phyloP scores from a whole-genome alignment of 2,113 vertebrate genomes.

The Brachypteracias leptosomus region DNA sequence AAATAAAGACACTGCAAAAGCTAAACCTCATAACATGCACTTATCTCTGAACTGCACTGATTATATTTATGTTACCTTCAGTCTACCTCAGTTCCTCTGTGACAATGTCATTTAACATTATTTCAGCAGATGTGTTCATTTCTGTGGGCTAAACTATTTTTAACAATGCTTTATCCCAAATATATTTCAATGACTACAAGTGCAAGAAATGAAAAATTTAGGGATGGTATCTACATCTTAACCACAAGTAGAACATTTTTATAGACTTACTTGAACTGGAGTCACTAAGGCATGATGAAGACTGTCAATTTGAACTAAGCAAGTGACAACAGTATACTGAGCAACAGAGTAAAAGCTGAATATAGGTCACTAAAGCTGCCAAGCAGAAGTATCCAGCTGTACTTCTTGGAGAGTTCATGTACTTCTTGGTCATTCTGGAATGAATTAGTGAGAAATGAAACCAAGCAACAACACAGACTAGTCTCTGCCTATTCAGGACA shows the following conservation, averaged over 20 bases:
- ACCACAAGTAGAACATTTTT: neutral
- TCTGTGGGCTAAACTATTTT: neutral
- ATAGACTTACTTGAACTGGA: neutral
- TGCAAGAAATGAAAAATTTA: neutral
- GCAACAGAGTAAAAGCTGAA: neutral
- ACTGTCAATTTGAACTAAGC: neutral
- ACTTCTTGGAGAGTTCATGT: neutral
- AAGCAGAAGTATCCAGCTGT: neutral
- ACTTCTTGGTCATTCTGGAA: neutral
- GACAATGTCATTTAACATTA: neutral
- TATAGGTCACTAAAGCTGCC: neutral
- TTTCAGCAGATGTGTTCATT: neutral
- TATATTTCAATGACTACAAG: neutral
- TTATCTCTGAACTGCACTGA: neutral
- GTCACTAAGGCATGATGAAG: neutral
- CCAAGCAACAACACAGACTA: neutral
- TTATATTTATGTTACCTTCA: neutral
- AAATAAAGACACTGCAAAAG: neutral
- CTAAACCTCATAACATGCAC: neutral
- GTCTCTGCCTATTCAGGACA: neutral
- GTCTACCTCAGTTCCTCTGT: too few species aligned
- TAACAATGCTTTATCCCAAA: neutral
- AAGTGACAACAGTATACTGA: neutral
- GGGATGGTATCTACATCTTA: neutral
- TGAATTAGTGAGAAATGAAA: neutral